Conservation (phyloP, 2,113 vertebrate genomes). For the Actenoides lindsayi region DNA sequence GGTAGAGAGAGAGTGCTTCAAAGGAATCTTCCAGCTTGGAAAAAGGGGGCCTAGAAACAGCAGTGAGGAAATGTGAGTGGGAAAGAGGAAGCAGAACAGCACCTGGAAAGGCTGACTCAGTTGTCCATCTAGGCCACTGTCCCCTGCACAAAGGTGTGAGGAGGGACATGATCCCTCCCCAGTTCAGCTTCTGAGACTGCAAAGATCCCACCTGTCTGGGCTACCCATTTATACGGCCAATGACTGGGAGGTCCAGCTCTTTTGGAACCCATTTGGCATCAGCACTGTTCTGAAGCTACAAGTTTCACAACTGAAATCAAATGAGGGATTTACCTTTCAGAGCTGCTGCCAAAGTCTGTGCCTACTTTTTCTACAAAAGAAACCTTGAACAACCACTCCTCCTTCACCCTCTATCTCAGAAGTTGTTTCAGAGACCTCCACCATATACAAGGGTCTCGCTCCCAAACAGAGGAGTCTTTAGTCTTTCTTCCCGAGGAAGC, state of each 20-base stretch:
- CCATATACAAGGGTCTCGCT: background rate
- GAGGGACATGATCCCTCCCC: background rate
- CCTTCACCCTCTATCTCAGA: background rate
- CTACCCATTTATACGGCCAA: background rate
- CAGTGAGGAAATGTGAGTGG: background rate
- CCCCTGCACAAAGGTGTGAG: background rate
- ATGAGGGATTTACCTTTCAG: background rate
- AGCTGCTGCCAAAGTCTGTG: background rate
- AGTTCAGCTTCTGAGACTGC: background rate
- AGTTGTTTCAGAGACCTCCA: background rate
- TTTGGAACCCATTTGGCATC: background rate
- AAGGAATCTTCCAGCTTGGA: constrained; percentile 95
- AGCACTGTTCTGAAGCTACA: background rate
- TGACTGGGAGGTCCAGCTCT: background rate
- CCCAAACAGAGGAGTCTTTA: background rate
- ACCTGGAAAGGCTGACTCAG: background rate
- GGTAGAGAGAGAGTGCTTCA: constrained; percentile 88
- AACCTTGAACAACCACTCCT: background rate
- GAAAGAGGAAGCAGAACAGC: background rate
- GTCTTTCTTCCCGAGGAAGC: background rate
- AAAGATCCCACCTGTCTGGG: background rate
- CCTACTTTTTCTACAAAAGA: background rate
- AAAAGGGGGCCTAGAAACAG: constrained; percentile 85
- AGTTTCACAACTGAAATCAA: background rate
- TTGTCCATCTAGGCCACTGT: background rate